Percentiles rank a stretch among this genome's conserved stretches.
These are phyloP conservation scores for Mus minutoides DNA, from an alignment of 2,797 vertebrate genomes.

Conservation along the genomic window DNA sequence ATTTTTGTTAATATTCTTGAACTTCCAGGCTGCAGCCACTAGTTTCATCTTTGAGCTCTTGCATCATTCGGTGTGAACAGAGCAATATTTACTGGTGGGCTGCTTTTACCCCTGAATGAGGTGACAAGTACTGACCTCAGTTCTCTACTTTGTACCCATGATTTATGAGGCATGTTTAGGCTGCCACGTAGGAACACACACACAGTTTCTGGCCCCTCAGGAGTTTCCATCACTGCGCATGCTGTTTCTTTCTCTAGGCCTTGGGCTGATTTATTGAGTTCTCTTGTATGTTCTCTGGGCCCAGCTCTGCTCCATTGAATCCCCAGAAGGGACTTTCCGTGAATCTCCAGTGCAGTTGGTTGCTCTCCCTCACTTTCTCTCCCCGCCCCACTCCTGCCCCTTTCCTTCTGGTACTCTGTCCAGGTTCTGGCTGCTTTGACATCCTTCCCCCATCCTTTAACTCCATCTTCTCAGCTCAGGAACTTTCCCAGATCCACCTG, in stretches of 20 bases:
- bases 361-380: background rate
- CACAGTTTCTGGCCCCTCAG: background rate
- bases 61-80: background rate
- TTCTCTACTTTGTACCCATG: background rate
- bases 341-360: background rate
- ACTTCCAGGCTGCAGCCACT: background rate
- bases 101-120: background rate
- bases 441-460: background rate
- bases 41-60: background rate
- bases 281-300: background rate
- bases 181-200: background rate
- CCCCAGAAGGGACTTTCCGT: no score
- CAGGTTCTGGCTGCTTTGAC: background rate
- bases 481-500: background rate
- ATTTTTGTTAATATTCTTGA: slow-evolving; percentile 14
- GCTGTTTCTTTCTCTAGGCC: background rate
- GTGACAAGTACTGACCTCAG: background rate
- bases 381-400: background rate
- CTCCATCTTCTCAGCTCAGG: background rate
- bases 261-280: background rate
- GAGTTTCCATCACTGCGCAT: background rate
- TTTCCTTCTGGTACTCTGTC: background rate
- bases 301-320: background rate
- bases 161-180: background rate
- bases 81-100: background rate